phyloP scores from a whole-genome alignment of 2,113 vertebrate species.

The Cyprinodon tularosa region DNA sequence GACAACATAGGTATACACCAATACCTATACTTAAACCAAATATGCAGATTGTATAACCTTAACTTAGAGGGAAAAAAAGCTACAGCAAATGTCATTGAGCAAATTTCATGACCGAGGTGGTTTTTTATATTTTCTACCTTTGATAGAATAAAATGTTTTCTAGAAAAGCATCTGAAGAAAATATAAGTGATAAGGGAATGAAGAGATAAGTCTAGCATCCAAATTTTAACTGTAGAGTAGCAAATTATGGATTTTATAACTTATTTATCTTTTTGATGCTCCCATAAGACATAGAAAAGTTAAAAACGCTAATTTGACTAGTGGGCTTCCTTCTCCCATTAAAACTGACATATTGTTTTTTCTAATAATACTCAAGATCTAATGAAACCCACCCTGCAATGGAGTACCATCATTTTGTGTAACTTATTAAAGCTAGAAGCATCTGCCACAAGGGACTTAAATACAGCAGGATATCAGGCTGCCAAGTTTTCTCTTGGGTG shows the following conservation, averaged over 20 bases:
- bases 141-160: too few species aligned
- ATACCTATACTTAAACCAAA: too few species aligned
- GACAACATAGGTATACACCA: too few species aligned
- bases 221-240: neutral
- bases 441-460: constrained; percentile 20
- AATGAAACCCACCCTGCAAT: constrained; percentile 24
- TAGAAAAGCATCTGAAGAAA: too few species aligned
- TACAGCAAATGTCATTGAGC: too few species aligned
- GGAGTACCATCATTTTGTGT: constrained; percentile 14
- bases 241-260: neutral
- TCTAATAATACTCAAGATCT: constrained; percentile 8
- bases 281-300: neutral
- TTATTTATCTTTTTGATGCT: neutral
- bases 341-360: constrained; percentile 16
- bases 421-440: constrained; percentile 24
- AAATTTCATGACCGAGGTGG: neutral
- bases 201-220: too few species aligned
- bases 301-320: neutral
- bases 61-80: too few species aligned
- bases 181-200: too few species aligned
- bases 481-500: constrained; percentile 26
- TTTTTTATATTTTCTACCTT: neutral
- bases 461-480: constrained; percentile 2
- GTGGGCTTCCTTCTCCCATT: neutral
- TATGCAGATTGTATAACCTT: too few species aligned